These are phyloP conservation scores for Xiphophorus maculatus DNA, from an alignment of 2,113 vertebrate genomes.

Conservation along the genomic window DNA sequence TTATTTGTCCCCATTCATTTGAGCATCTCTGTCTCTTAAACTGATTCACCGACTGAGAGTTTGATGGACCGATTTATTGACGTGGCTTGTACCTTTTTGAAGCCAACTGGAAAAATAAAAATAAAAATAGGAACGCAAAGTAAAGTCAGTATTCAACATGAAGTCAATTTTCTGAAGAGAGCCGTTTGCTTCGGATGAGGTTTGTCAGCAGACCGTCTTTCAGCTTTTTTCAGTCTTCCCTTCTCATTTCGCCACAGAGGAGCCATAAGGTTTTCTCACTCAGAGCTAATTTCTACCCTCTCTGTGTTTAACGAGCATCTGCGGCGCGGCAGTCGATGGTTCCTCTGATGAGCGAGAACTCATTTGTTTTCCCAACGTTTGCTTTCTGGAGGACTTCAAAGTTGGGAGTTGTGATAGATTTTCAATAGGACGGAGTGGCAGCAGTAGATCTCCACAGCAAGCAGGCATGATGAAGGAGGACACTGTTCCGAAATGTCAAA, in stretches of 20 bases:
- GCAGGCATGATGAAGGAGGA: conserved; percentile 16
- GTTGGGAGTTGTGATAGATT: conserved; percentile 31
- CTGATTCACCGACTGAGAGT: conserved; percentile 24
- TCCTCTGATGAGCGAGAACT: conserved; percentile 59
- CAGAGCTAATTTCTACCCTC: conserved; percentile 43
- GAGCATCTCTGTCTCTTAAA: conserved; percentile 1
- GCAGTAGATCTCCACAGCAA: conserved; percentile 6
- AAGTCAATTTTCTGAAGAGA: conserved; percentile 24
- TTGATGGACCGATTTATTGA: conserved; percentile 39
- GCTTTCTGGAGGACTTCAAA: conserved; percentile 50
- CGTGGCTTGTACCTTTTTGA: neutral
- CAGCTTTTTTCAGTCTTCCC: conserved; percentile 9
- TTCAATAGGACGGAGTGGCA: conserved; percentile 16
- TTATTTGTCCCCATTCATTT: conserved; percentile 32
- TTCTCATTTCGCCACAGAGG: conserved; percentile 39
- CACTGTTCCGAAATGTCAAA: conserved; percentile 43
- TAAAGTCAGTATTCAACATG: conserved; percentile 26
- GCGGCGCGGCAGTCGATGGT: conserved; percentile 47
- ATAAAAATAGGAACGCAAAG: neutral
- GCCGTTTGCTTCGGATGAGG: conserved; percentile 27
- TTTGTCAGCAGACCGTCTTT: conserved; percentile 36
- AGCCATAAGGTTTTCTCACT: conserved; percentile 53
- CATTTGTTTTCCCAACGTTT: conserved; percentile 55
- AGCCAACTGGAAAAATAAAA: conserved; percentile 14
- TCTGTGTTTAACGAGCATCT: conserved; percentile 64